Evolutionary conservation across 2,888 invertebrate genomes (phyloP), one percentile per base, ranked within the genome.

Genomic region (Diarsia mendica): DNA sequence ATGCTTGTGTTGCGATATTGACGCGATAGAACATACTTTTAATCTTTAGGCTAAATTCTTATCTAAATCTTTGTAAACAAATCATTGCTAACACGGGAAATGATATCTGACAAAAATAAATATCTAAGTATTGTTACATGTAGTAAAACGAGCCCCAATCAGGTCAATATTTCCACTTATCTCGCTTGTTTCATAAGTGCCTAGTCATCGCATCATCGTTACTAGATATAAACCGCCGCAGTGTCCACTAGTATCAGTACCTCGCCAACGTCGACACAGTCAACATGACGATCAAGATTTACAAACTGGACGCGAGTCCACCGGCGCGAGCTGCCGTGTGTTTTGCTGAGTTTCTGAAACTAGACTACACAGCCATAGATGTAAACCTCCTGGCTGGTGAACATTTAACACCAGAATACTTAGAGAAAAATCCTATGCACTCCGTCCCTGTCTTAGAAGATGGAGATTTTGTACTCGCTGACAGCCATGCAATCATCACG

Each of bases 351-450:
- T 28, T 75, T 0, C 77, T 75, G 13, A 60, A 77, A 8, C 44
- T 75, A 2, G 15, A 77, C 13, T 77, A 77, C 67, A 44, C 28
- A 13, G 58, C 58, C 28, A 49, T 67, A 67, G 77, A 75, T 51
- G 67, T 75, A 3, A 4, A 75, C 51, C 49, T 75, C 18, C 0
- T 66, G 18, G 28, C 67, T 2, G 77, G 58, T n/a, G 75, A 75
- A 15, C 28, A 75, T 44, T 18, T 3, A 23, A 67, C 67, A 46
- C 67, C 67, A 28, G 77, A 75, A 49, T 75, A 23, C 67, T 67
- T 77, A 20, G 67, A 75, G 11, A 77, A 60, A 49, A 75, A 77
- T n/a, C 75, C 77, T 2, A 77, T 67, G 55, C 75, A 77, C 28
- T 23, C 49, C 18, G 67, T 77, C 15, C 75, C 75, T n/a, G n/a